Evolutionary conservation across 2,888 invertebrate species (phyloP).

Genomic region (Coleophora deauratella): DNA sequence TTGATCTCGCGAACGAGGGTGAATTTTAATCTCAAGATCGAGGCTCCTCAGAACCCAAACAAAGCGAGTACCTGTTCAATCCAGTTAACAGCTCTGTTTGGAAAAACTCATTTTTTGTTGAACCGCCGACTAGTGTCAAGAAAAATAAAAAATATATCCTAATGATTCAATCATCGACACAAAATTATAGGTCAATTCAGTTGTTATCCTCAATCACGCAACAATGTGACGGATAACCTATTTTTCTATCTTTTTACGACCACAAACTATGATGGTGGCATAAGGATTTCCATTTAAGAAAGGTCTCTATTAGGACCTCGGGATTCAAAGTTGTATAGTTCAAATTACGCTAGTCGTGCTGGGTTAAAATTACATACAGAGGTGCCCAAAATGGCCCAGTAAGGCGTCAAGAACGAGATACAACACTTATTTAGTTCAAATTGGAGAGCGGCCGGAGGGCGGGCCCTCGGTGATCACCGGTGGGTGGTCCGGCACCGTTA

Average conservation of each 20-base stretch:
- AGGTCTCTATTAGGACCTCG: conserved; percentile 12
- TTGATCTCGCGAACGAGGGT: conserved; percentile 40
- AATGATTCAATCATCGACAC: conserved; percentile 31
- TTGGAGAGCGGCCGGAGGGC: conserved; percentile 53
- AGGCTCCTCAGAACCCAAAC: background rate
- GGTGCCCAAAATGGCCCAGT: conserved; percentile 40
- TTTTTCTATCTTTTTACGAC: conserved; percentile 26
- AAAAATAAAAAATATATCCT: conserved; percentile 1
- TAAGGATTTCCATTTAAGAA: conserved; percentile 14
- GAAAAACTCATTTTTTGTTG: conserved; percentile 11
- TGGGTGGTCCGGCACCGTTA: conserved; percentile 53
- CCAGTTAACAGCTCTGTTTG: conserved; percentile 7
- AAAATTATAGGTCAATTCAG: conserved; percentile 26
- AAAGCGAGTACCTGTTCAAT: conserved; percentile 1
- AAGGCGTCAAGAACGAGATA: conserved; percentile 23
- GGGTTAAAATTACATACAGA: conserved; percentile 35
- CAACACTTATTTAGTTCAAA: conserved; percentile 47
- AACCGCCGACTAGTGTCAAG: conserved; percentile 6
- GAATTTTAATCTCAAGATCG: conserved; percentile 33
- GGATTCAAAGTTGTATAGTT: conserved; percentile 13
- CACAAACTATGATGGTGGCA: conserved; percentile 18
- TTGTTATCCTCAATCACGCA: conserved; percentile 25
- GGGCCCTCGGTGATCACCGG: conserved; percentile 40
- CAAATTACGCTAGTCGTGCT: conserved; percentile 19
- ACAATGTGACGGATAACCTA: conserved; percentile 36